Base-by-base conservation (phyloP, 2,113 vertebrate genomes). In the Atlantisia rogersi region DNA sequence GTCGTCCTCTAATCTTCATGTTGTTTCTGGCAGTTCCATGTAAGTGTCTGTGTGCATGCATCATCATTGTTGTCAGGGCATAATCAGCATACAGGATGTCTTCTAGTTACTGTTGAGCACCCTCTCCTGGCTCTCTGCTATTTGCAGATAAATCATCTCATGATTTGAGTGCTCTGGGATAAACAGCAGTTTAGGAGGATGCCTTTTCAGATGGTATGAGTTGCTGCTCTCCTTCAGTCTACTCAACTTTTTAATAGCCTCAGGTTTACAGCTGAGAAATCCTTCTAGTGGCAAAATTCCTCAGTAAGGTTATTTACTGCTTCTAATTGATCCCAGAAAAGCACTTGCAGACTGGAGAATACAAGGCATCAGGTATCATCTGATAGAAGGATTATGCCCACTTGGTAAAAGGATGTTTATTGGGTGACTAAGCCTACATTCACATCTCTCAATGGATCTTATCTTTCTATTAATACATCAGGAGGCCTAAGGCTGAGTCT, bases 51-150 rank as follows among this genome's bases (percentile, higher is more conserved):
- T 53, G 26, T 56, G 63, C 12, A 14, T 53, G 13, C 20, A 29
- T 60, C 20, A 26, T 60, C 31, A 3, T 39, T 35, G 20, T 48
- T 75, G 12, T 39, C 44, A 42, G 70, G 44, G 25, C 17, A 35
- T 10, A 26, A 32, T 31, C 44, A 56, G 9, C 3, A 19, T 12
- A 6, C 28, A 56, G 63, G 52, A 86, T 42, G 32, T 70, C 29
- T 74, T 95, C 82, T 86, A 52, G 82, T 92, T 96, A 92, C 73
- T 93, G 67, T 77, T 73, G 84, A 96, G 96, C 91, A 95, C 91
- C 93, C 87, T 95, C 95, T 95, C 84, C 91, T 95, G 93, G 94
- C 82, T 82, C 75, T 86, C 67, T 65, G 42, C 67, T 90, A 12
- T 84, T 82, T 90, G 58, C 85, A 82, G 70, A 18, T 32, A 37